phyloP scores from a whole-genome alignment of 1,140 invertebrate genomes.

The Dolichoris vasculosae region DNA sequence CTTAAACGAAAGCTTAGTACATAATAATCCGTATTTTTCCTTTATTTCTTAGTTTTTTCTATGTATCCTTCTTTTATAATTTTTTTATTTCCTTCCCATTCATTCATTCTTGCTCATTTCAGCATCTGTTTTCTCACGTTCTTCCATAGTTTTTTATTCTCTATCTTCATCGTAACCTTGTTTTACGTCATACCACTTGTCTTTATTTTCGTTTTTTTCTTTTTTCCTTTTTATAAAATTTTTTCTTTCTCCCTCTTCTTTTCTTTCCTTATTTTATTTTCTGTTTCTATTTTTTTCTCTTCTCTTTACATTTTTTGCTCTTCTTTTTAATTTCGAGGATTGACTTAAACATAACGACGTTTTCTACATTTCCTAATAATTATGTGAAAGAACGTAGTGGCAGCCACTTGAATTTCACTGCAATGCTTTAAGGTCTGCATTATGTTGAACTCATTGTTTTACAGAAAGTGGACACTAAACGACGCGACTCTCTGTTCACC shows the following conservation, averaged over 20 bases:
- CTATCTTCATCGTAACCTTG: not conserved
- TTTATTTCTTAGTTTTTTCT: not conserved
- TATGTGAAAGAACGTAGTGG: slow-evolving; percentile 19
- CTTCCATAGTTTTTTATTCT: not conserved
- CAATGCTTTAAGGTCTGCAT: slow-evolving; percentile 46
- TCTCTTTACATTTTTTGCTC: slow-evolving; percentile 15
- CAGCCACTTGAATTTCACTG: slow-evolving; percentile 56
- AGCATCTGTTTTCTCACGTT: no score
- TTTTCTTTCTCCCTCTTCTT: slow-evolving; percentile 16
- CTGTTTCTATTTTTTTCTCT: slow-evolving; percentile 40
- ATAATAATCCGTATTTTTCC: no score
- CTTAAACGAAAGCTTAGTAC: no score
- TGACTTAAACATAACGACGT: slow-evolving; percentile 41
- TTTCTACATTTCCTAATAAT: slow-evolving; percentile 16
- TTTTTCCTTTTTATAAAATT: not conserved
- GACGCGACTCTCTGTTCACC: no score
- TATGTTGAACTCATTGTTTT: slow-evolving; percentile 59
- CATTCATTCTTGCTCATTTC: no score
- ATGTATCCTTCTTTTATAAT: not conserved
- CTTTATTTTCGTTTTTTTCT: not conserved
- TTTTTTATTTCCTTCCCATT: no score
- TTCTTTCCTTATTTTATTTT: slow-evolving; percentile 9
- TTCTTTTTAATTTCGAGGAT: slow-evolving; percentile 44
- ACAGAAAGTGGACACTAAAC: slow-evolving; percentile 55
- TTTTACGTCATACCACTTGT: not conserved